Conservation (phyloP, 2,113 vertebrate species). For the Caracal caracal region DNA sequence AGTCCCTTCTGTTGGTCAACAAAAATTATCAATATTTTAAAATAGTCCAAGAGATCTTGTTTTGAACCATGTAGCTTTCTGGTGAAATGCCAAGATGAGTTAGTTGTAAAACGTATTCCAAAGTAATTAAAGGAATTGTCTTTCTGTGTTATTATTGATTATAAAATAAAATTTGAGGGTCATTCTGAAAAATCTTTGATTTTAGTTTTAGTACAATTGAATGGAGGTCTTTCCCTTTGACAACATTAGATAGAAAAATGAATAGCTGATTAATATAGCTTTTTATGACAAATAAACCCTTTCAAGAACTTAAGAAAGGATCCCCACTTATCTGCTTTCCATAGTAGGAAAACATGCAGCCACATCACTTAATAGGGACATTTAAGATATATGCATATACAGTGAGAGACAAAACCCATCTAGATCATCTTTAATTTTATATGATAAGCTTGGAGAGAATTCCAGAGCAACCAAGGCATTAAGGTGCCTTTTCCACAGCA, state of each 20-base stretch:
- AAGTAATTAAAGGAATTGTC: conserved; percentile 13
- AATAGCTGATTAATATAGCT: not conserved
- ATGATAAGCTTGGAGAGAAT: not conserved
- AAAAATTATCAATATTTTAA: not conserved
- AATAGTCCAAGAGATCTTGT: not conserved
- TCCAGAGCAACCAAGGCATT: not conserved
- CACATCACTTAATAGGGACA: not conserved
- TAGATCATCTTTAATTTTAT: not conserved
- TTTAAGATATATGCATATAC: not conserved
- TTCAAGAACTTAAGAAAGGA: not conserved
- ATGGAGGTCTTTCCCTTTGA: not conserved
- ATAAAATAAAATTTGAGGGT: not conserved
- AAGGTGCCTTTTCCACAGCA: not conserved
- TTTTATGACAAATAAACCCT: not conserved
- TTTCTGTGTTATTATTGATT: conserved; percentile 18
- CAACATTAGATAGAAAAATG: not conserved
- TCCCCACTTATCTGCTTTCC: not conserved
- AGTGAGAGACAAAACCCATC: not conserved
- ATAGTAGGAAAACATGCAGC: not conserved
- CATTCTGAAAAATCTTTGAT: conserved; percentile 34
- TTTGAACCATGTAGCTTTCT: not conserved
- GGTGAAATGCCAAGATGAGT: not conserved
- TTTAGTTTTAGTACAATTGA: conserved; percentile 39
- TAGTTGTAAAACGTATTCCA: conserved; percentile 3
- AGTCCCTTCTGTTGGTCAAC: not conserved